These are phyloP conservation scores for Entelurus aequoreus DNA, from an alignment of 2,113 vertebrate species.

Conservation along the genomic window DNA sequence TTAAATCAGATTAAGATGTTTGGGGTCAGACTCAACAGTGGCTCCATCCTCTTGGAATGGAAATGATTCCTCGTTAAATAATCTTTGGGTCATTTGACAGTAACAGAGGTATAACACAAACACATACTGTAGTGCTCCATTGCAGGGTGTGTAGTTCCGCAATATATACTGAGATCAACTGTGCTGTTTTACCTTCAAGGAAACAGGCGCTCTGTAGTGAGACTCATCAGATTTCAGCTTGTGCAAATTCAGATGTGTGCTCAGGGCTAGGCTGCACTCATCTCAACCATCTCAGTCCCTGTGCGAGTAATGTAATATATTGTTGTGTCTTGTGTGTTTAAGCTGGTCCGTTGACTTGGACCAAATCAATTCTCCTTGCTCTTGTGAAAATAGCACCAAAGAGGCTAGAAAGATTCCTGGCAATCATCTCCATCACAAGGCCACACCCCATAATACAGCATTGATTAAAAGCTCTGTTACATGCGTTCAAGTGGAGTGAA, in stretches of 20 bases:
- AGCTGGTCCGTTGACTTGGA: conserved; percentile 18
- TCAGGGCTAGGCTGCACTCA: conserved; percentile 7
- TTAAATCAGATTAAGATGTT: not conserved
- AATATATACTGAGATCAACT: conserved; percentile 22
- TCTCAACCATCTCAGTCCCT: conserved; percentile 11
- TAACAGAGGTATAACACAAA: not conserved
- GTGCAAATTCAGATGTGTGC: conserved; percentile 6
- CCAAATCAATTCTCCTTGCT: conserved; percentile 52
- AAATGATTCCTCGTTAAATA: not conserved
- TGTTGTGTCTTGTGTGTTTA: conserved; percentile 22
- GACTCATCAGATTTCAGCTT: conserved; percentile 26
- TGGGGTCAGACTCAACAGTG: not conserved
- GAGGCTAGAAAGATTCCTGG: conserved; percentile 18
- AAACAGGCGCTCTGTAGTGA: conserved; percentile 10
- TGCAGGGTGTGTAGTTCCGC: conserved; percentile 6
- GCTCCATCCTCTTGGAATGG: conserved; percentile 1
- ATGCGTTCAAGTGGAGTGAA: conserved; percentile 31
- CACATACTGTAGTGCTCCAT: not conserved
- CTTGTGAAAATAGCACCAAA: conserved; percentile 24
- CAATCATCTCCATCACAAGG: conserved; percentile 40
- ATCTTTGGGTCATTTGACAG: not conserved
- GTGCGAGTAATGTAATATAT: conserved; percentile 38
- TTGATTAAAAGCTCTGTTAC: conserved; percentile 67
- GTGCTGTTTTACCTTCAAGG: conserved; percentile 17
- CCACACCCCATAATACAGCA: conserved; percentile 40